These are phyloP conservation scores for Chelonus insularis DNA, from an alignment of 1,140 invertebrate genomes.

Conservation along the genomic window DNA sequence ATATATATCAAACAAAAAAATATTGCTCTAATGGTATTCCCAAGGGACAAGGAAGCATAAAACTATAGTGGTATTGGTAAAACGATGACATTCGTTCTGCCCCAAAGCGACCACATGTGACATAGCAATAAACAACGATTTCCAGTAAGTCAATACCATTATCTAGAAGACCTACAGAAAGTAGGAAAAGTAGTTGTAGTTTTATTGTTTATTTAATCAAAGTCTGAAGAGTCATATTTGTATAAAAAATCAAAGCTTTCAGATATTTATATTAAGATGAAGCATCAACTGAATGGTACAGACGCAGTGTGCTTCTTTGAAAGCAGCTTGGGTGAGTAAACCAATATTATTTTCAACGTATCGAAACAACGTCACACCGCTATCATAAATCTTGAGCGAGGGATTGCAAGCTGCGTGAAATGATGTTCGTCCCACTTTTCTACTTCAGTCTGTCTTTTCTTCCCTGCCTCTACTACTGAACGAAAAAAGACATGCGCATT, in stretches of 20 bases:
- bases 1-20: no score
- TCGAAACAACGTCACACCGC: background rate
- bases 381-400: slow-evolving; percentile 15
- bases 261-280: background rate
- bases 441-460: background rate
- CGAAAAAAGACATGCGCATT: background rate
- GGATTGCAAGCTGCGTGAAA: slow-evolving; percentile 9
- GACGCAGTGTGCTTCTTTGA: background rate
- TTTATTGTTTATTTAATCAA: no score
- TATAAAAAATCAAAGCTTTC: background rate
- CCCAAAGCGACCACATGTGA: no score
- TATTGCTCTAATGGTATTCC: no score
- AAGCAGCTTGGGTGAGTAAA: slow-evolving; percentile 13
- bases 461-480: background rate
- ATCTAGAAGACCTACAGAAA: no score
- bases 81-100: no score
- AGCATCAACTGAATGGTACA: background rate
- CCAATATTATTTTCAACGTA: slow-evolving; percentile 5
- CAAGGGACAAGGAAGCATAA: no score
- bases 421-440: slow-evolving; percentile 8
- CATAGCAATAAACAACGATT: no score
- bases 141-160: no score
- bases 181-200: no score
- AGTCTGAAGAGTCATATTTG: no score
- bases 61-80: no score